Evolutionary conservation across 2,113 vertebrate genomes (phyloP).

Genomic region (Aptenodytes patagonicus): DNA sequence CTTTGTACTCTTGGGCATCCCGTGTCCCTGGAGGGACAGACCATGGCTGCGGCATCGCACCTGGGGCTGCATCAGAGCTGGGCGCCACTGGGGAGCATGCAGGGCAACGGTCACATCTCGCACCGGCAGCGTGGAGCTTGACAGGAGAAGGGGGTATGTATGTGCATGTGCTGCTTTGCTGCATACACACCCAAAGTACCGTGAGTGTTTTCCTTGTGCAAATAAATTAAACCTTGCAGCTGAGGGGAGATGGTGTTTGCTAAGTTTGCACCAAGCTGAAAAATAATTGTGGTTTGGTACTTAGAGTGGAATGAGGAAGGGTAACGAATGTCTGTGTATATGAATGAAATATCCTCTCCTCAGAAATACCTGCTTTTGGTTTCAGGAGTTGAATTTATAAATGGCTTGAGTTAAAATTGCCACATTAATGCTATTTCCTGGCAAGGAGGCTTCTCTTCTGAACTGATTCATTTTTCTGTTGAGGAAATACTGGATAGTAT

Average conservation of each 20-base stretch:
- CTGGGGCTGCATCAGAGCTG: background rate
- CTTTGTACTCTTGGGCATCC: accelerated
- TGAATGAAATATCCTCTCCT: background rate
- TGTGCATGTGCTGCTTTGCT: background rate
- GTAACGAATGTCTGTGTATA: background rate
- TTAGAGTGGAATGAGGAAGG: background rate
- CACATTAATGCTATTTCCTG: background rate
- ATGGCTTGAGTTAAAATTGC: background rate
- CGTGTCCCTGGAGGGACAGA: accelerated
- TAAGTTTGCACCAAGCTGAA: background rate
- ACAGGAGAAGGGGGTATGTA: accelerated
- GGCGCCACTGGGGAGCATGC: background rate
- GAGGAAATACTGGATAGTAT: background rate
- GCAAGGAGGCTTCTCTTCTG: background rate
- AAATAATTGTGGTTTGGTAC: background rate
- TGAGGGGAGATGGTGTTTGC: background rate
- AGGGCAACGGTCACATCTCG: accelerated
- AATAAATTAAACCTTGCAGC: background rate
- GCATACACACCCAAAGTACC: accelerated
- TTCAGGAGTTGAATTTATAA: conserved; percentile 4
- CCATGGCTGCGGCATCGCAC: accelerated
- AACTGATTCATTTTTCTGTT: background rate
- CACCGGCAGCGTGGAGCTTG: accelerated
- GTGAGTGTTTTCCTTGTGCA: accelerated
- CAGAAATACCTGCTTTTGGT: background rate